Evolutionary conservation across 2,797 vertebrate species (phyloP).

Genomic region (Spinibarbus caldwelli): DNA sequence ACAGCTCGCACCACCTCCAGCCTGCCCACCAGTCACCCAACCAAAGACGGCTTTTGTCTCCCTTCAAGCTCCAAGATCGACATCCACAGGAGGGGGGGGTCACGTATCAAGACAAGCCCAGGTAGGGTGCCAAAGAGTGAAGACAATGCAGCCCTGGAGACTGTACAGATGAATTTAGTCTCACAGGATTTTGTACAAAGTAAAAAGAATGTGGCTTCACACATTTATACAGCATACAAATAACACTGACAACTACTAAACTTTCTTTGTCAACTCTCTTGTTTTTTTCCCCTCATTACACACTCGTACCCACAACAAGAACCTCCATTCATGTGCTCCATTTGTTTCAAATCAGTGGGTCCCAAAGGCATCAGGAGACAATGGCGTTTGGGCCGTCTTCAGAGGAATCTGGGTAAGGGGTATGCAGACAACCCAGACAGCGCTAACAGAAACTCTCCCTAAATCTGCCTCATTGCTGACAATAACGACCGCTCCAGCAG

Average conservation of each 20-base stretch:
- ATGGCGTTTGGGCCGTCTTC: conserved; percentile 62
- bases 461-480: conserved; percentile 50
- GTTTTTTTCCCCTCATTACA: background rate
- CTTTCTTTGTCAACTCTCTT: background rate
- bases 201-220: conserved; percentile 6
- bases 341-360: conserved; percentile 56
- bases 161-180: conserved; percentile 11
- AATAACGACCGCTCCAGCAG: conserved; percentile 38
- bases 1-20: conserved; percentile 59
- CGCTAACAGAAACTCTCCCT: conserved; percentile 44
- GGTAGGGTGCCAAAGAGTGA: conserved; percentile 65
- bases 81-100: no score
- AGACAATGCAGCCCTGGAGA: conserved; percentile 20
- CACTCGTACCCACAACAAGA: conserved; percentile 23
- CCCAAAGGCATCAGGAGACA: conserved; percentile 46
- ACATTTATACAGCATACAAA: conserved; percentile 13
- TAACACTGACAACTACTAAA: conserved; percentile 4
- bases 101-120: conserved; percentile 70
- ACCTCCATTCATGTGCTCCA: conserved; percentile 50
- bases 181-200: background rate
- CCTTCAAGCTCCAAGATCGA: conserved; percentile 75
- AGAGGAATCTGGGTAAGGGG: conserved; percentile 57
- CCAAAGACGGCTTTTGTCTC: conserved; percentile 78
- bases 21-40: conserved; percentile 73
- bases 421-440: conserved; percentile 45